phyloP scores from a whole-genome alignment of 2,113 vertebrate genomes.

The Ursus arctos region DNA sequence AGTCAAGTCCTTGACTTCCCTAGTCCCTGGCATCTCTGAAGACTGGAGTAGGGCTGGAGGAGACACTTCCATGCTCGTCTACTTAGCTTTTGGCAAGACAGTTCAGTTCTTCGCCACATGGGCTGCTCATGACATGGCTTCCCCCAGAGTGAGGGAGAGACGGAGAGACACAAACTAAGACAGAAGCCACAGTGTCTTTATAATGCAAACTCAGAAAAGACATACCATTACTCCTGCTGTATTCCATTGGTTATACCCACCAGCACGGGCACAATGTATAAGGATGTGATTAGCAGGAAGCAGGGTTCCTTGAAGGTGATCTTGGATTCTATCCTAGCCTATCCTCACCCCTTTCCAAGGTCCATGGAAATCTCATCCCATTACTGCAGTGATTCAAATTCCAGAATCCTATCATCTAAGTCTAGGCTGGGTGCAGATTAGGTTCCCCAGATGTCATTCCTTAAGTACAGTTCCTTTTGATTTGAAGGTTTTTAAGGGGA shows the following conservation, averaged over 20 bases:
- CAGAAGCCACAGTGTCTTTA: background rate
- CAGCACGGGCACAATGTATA: background rate
- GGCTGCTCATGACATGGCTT: background rate
- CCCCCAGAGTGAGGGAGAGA: background rate
- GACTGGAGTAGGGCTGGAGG: background rate
- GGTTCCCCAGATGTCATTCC: background rate
- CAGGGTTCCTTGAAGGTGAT: background rate
- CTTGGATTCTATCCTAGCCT: background rate
- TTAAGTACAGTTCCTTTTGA: background rate
- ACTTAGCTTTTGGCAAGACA: background rate
- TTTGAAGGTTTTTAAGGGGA: background rate
- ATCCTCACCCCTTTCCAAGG: background rate
- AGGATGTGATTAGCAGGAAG: background rate
- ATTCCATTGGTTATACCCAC: background rate
- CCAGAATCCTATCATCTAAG: background rate
- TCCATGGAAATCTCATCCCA: background rate
- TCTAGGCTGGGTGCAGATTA: background rate
- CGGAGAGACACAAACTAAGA: background rate
- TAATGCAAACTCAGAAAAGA: background rate
- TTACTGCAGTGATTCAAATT: background rate
- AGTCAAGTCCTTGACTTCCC: background rate
- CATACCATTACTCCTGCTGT: background rate
- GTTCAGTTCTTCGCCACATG: background rate
- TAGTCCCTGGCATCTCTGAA: background rate
- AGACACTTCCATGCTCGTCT: background rate